Evolutionary conservation across 53 echinoderm and acorn worm species (phyloP).

Genomic region (Arbacia lixula): DNA sequence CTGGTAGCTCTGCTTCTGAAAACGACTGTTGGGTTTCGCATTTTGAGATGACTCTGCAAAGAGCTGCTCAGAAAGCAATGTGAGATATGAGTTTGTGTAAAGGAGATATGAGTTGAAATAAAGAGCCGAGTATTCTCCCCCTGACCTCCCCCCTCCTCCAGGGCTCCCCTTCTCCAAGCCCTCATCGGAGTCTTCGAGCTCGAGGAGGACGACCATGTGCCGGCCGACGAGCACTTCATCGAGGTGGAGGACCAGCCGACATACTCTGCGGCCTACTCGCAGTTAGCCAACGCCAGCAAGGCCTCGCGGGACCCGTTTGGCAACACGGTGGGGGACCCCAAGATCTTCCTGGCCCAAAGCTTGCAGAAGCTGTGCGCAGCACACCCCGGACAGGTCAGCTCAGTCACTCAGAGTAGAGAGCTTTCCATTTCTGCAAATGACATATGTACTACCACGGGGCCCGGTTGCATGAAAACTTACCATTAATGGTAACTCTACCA

Average conservation of each 20-base stretch:
- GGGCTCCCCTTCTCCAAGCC: constrained; percentile 87
- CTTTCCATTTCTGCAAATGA: no score
- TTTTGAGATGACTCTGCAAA: no score
- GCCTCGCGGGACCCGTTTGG: constrained; percentile 84
- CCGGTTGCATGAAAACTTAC: no score
- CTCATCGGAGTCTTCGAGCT: constrained; percentile 93
- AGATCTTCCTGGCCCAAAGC: constrained; percentile 83
- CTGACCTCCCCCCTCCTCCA: constrained; percentile 1
- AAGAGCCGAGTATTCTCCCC: background rate
- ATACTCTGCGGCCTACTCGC: constrained; percentile 94
- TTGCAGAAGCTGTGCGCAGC: constrained; percentile 75
- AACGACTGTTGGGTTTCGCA: no score
- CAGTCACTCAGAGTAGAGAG: no score
- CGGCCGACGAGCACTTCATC: constrained; percentile 98
- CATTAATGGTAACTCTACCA: no score
- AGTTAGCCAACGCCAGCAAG: constrained; percentile 91
- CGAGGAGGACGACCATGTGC: constrained; percentile 85
- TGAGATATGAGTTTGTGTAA: no score
- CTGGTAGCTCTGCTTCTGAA: no score
- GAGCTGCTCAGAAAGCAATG: no score
- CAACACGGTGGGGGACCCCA: constrained; percentile 73
- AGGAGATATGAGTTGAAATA: no score
- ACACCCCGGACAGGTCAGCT: constrained; percentile 85
- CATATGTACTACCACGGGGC: no score
- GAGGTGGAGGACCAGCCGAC: constrained; percentile 95